Base-by-base conservation (phyloP, 1,140 invertebrate genomes). In the Trinorchestia longiramus region DNA sequence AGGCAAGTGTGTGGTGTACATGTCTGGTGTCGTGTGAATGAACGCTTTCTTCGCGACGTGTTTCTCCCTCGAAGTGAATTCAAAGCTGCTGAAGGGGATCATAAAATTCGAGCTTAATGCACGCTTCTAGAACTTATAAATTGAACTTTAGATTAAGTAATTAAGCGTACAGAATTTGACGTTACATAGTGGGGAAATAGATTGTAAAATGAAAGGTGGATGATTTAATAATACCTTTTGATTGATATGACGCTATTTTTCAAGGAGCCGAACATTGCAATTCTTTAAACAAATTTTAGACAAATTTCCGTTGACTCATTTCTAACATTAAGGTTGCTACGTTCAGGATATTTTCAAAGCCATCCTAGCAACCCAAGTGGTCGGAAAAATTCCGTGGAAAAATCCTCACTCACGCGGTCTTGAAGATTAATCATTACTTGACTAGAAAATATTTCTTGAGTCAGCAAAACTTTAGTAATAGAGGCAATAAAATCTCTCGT, bases 391-490 rank as follows among this genome's bases (percentile, higher is more conserved):
- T 77, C 62, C 62, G 15, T 11, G 1, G 62, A 3, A 11, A 77
- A 77, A 36, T 77, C 62, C 15, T 77, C 62, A 15, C 28, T 36
- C 62, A 36, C 8, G 62, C 62, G 11, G 1, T 28, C 8, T 77
- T 3, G 62, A 77, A 77, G 62, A 77, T 77, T 23, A 77, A 28
- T 77, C 62, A 77, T 77, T 77, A 23, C 36, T 77, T 11, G 62
- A 77, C 62, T 19, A 36, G 62, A 77, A 77, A 77, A 77, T 77
- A 77, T 53, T 11, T 45, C 43, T 28, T 47, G 36, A 94, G 92
- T 94, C 92, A 94, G 92, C 92, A 94, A 94, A 47, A 94, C 43
- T 92, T 47, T 4, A 47, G 43, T 11, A 94, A 47, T 94, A 94
- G 92, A 45, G 36, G 43, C 92, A 40, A 94, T 94, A 45, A 43